A percentile compares a stretch with the other conserved stretches of the same genome.
These are phyloP conservation scores for Drosophila tropicalis DNA, from an alignment of 1,140 invertebrate genomes.

Conservation along the genomic window DNA sequence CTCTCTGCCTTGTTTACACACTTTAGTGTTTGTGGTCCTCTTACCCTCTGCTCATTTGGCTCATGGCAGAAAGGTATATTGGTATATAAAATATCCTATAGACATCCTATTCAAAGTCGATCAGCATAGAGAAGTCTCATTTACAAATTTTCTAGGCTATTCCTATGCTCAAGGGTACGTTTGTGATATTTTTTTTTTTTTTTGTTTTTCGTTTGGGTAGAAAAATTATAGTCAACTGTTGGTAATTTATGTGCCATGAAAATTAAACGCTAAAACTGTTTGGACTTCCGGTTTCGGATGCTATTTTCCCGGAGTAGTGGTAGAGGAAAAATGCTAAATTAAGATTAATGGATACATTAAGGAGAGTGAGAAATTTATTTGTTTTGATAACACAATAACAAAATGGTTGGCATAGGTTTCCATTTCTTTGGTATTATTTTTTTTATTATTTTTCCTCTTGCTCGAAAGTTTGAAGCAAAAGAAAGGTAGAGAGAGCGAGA, in stretches of 20 bases:
- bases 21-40: not conserved
- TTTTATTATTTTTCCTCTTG: not conserved
- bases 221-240: conserved; percentile 57
- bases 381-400: conserved; percentile 52
- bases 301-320: conserved; percentile 9
- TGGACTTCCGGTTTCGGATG: conserved; percentile 44
- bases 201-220: conserved; percentile 24
- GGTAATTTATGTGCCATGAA: conserved; percentile 70
- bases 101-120: no score
- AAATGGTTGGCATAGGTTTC: not conserved
- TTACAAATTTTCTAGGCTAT: not conserved
- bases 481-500: no score
- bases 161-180: not conserved
- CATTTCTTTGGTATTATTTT: not conserved
- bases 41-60: not conserved
- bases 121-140: no score
- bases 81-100: no score
- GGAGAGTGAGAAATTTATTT: conserved; percentile 65
- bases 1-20: conserved; percentile 60
- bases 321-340: conserved; percentile 63
- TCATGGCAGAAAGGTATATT: conserved; percentile 12
- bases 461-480: not conserved
- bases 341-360: conserved; percentile 69
- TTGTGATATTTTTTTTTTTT: not conserved
- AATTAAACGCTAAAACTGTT: conserved; percentile 71